Evolutionary conservation across 2,888 invertebrate genomes (phyloP), one percentile per base, ranked within the genome.

Genomic region (Eumerus sabulonum): DNA sequence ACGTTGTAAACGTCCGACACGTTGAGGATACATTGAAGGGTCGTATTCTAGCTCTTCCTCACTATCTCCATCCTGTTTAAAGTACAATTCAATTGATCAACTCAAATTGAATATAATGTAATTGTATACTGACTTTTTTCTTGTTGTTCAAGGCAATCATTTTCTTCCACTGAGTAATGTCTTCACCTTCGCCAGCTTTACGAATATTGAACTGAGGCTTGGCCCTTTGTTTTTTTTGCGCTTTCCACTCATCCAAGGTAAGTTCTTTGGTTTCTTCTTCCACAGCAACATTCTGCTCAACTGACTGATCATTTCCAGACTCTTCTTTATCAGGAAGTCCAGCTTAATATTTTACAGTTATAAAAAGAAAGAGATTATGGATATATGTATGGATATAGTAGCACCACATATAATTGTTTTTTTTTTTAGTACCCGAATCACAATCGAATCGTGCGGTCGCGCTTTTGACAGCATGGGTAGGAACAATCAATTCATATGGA

Each of bases 201-300:
- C 98, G 94, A 86, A 97, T 90, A 88, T 98, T 98, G 89, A 94
- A 98, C 84, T 94, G 94, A 56, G 97, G 96, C 88, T 96, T 95
- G 76, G 92, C 92, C 84, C 96, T 93, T 86, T 92, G 92, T 63
- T 92, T 93, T 85, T 95, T 94, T 85, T 95, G 90, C 70, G 96
- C 96, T 90, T 96, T 96, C 93, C 96, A 98, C 91, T 98, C 98
- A 87, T 98, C 98, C 84, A 98, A 91, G 40, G 98, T 98, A 88
- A 98, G 91, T 90, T 95, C 95, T 85, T 94, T 94, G 56, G 94
- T 92, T 88, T 94, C 95, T 83, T 95, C 95, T 60, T 91, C 91
- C 0, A 90, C 90, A 77, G 88, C 89, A 54, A 59, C 85, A 85
- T 89, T 85, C 87, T 87, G 89, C 81, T 90, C 91, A 11, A 88